Percentiles rank a stretch among this genome's conserved stretches.
phyloP scores from a whole-genome alignment of 2,888 invertebrate genomes.

The Cremastinae sp. region DNA sequence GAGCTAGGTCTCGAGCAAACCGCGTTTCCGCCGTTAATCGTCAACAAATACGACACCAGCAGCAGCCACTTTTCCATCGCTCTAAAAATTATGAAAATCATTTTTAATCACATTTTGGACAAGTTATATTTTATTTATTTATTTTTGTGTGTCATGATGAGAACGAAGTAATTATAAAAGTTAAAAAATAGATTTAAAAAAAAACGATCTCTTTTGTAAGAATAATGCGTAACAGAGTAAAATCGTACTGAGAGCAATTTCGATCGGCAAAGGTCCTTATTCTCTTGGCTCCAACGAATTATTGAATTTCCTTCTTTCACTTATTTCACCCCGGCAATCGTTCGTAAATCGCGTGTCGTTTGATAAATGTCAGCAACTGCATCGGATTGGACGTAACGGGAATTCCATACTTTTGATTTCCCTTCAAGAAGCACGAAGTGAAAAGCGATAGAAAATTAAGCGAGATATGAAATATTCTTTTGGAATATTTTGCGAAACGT shows the following conservation, averaged over 20 bases:
- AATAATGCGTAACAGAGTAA: not conserved
- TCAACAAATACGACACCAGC: slow-evolving; percentile 36
- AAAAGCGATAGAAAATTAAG: no score
- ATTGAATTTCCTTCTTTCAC: slow-evolving; percentile 39
- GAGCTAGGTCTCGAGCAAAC: slow-evolving; percentile 68
- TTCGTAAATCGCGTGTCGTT: slow-evolving; percentile 57
- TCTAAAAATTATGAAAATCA: not conserved
- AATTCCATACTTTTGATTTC: not conserved
- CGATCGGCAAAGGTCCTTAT: slow-evolving; percentile 31
- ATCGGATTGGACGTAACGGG: slow-evolving; percentile 6
- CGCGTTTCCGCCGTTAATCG: slow-evolving; percentile 22
- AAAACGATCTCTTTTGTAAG: no score
- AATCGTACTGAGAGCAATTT: slow-evolving; percentile 8
- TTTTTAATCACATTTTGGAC: no score
- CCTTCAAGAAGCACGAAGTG: no score
- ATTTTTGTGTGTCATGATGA: no score
- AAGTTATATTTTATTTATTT: no score
- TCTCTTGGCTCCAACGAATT: slow-evolving; percentile 44
- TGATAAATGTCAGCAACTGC: slow-evolving; percentile 58
- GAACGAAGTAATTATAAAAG: no score
- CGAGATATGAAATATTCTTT: no score
- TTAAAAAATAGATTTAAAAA: no score
- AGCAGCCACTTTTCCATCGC: slow-evolving; percentile 41
- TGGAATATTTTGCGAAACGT: no score
- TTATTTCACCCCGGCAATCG: slow-evolving; percentile 24